Evolutionary conservation across 2,797 vertebrate genomes (phyloP), one percentile per base, ranked within the genome.

Genomic region (Triplophysa yarkandensis): DNA sequence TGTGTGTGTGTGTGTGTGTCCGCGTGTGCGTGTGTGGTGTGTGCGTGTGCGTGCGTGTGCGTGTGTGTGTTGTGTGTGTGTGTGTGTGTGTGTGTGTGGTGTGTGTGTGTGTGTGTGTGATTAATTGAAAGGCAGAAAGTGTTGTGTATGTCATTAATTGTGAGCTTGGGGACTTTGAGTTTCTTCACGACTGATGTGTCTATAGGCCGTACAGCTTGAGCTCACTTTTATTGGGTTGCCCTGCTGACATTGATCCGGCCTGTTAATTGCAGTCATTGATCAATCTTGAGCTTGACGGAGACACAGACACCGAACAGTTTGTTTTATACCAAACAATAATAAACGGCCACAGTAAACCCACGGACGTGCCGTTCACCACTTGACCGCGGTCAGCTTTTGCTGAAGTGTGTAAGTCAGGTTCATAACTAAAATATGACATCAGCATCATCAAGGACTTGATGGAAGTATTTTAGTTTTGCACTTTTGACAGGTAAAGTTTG

Each of bases 191-290:
- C 69, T 81, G 82, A 87, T 81, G 77, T 79, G 75, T 70, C 79
- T 78, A 48, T 30, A 41, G 6, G 50, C 76, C 73, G 80, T 70
- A 64, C 75, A 60, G 83, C 80, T 75, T 74, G 52, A 85, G 74
- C 55, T 60, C 25, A 44, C 46, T 52, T 79, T 81, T 80, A 48
- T 78, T 75, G 82, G 83, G 81, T 73, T 81, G 80, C 44, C 78
- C 70, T 67, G 76, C 54, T 65, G 68, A 72, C 77, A 82, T 82
- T 82, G 86, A 89, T 87, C 74, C 71, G 21, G 64, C 66, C 77
- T 81, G 77, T 87, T 90, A 87, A 89, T 88, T 88, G 82, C 52
- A 25, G 79, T 64, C 87, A 90, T 87, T 86, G 88, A 89, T 88
- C 84, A 86, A 75, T 71, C 74, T 34, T 27, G 43, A 71, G 79